Evolutionary conservation across 2,888 invertebrate species (phyloP).

Genomic region (Plebejus melissa): DNA sequence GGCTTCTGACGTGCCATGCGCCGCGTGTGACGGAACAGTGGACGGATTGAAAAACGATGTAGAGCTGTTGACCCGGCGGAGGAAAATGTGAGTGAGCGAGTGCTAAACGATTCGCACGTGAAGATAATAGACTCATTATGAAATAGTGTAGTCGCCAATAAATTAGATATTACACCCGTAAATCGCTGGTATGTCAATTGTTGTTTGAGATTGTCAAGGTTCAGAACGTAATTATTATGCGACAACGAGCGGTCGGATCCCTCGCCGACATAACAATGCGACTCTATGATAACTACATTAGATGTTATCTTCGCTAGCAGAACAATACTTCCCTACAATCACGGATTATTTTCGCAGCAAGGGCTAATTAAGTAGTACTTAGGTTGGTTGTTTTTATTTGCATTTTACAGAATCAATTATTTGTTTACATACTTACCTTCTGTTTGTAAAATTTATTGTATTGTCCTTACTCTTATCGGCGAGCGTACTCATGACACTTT

Average conservation of each 20-base stretch:
- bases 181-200: not conserved
- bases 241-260: not conserved
- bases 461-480: not conserved
- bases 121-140: not conserved
- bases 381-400: not conserved
- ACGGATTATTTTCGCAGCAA: not conserved
- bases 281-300: constrained; percentile 19
- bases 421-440: not conserved
- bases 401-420: too few species aligned
- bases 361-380: constrained; percentile 9
- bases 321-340: constrained; percentile 6
- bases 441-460: not conserved
- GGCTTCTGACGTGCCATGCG: constrained; percentile 44
- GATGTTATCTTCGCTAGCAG: constrained; percentile 7
- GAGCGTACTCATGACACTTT: not conserved
- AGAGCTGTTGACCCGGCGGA: constrained; percentile 65
- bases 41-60: constrained; percentile 61
- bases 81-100: constrained; percentile 67
- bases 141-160: not conserved
- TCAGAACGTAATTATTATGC: not conserved
- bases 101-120: not conserved
- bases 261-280: constrained; percentile 6
- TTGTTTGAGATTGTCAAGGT: not conserved
- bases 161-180: not conserved
- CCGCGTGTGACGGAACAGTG: constrained; percentile 48